phyloP scores from a whole-genome alignment of 92 coral and sea anemone genomes.

The Epizoanthus ramosus region DNA sequence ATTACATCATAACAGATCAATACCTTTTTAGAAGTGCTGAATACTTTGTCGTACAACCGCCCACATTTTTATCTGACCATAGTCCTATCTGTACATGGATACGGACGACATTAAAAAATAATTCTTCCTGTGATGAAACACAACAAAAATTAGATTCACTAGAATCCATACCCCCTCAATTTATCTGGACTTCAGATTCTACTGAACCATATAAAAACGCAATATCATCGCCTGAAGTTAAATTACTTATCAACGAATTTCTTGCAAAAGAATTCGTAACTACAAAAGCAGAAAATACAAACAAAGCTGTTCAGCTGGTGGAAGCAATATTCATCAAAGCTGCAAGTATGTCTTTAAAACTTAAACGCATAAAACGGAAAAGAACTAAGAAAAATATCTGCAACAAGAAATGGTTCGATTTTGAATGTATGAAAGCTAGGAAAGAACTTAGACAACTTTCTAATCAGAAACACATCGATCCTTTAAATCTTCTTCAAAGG shows the following conservation, averaged over 20 bases:
- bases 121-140: slow-evolving; percentile 7
- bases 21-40: slow-evolving; percentile 29
- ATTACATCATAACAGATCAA: slow-evolving; percentile 53
- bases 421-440: slow-evolving; percentile 28
- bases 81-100: slow-evolving; percentile 49
- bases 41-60: slow-evolving; percentile 45
- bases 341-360: slow-evolving; percentile 45
- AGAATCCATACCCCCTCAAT: slow-evolving; percentile 54
- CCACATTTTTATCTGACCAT: slow-evolving; percentile 37
- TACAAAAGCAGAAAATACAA: slow-evolving; percentile 32
- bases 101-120: slow-evolving; percentile 24
- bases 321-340: slow-evolving; percentile 55
- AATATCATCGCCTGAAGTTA: slow-evolving; percentile 38
- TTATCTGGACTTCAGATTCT: slow-evolving; percentile 52
- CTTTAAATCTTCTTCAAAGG: slow-evolving; percentile 40
- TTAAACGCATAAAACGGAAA: slow-evolving; percentile 31
- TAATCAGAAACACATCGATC: slow-evolving; percentile 52
- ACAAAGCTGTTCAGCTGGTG: slow-evolving; percentile 46
- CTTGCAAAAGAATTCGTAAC: slow-evolving; percentile 30
- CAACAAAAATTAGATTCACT: slow-evolving; percentile 28
- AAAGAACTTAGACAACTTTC: slow-evolving; percentile 50
- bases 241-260: slow-evolving; percentile 42
- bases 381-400: slow-evolving; percentile 28
- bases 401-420: slow-evolving; percentile 48
- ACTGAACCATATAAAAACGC: slow-evolving; percentile 31